Conservation (phyloP, 2,888 invertebrate genomes). For the Lasius platythorax region DNA sequence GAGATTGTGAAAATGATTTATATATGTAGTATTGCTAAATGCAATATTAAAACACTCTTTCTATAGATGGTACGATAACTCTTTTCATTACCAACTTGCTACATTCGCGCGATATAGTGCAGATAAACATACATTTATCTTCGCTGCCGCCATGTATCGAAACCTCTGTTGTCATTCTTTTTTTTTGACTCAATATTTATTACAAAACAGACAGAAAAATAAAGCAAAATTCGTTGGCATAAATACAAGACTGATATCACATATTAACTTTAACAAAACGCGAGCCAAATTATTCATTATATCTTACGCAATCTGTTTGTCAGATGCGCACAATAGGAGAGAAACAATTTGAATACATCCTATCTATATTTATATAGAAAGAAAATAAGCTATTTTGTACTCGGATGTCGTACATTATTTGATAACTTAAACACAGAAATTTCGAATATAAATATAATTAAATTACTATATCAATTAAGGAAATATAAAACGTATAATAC, state of each 20-base stretch:
- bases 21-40: background rate
- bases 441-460: background rate
- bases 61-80: conserved; percentile 1
- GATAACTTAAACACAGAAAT: background rate
- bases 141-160: background rate
- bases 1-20: background rate
- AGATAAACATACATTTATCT: conserved; percentile 2
- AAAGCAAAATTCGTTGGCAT: conserved; percentile 52
- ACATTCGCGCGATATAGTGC: background rate
- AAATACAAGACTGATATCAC: conserved; percentile 32
- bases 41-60: background rate
- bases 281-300: conserved; percentile 9
- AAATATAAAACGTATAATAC: background rate
- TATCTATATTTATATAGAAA: background rate
- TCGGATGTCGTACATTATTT: background rate
- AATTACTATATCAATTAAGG: background rate
- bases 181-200: conserved; percentile 6
- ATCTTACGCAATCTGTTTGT: conserved; percentile 26
- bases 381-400: background rate
- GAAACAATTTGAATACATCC: background rate
- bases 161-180: conserved; percentile 8
- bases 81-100: background rate
- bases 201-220: conserved; percentile 10
- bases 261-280: conserved; percentile 2
- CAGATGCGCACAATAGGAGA: background rate